Evolutionary conservation across 1,140 invertebrate genomes (phyloP), one percentile per base, ranked within the genome.

Genomic region (Drosophila mayri): DNA sequence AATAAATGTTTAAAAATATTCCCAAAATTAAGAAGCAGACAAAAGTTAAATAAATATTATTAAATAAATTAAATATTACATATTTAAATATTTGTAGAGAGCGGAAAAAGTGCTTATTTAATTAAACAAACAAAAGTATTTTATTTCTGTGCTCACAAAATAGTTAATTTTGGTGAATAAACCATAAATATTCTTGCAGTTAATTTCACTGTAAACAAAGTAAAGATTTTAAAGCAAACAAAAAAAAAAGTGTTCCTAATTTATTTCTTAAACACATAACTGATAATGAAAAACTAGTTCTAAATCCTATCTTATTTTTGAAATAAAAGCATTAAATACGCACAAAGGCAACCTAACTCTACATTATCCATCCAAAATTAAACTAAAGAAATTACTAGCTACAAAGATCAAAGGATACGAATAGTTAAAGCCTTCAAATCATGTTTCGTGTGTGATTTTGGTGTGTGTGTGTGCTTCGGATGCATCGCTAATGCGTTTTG

Each of bases 401-500:
- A 57, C 38, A 18, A 30, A 43, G 22, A 52, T 63, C 46, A 35
- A 49, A 47, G 4, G 20, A 32, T 65, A 59, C 22, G 5, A 37
- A 58, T 14, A 12, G 22, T 59, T n/a, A 3, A 43, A 22, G 38
- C 12, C 18, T n/a, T 65, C 22, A 79, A 62, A 73, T 28, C 57
- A 22, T 62, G 41, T 60, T 55, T 50, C 20, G 40, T 78, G 54
- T 40, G 50, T 54, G 37, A 37, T 58, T 32, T 63, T 40, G 49
- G 32, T 70, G 30, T 46, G 43, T 62, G 20, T 54, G 65, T 75
- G 32, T 78, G 44, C 52, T 60, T 72, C 30, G 79, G 65, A 79
- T 85, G 84, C 73, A 67, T 78, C 67, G 62, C 67, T 76, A 59
- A 76, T 54, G 62, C 63, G 81, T 88, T 84, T 85, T 85, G 41